Evolutionary conservation across 2,113 vertebrate genomes (phyloP).

Genomic region (Hyperoodon ampullatus): DNA sequence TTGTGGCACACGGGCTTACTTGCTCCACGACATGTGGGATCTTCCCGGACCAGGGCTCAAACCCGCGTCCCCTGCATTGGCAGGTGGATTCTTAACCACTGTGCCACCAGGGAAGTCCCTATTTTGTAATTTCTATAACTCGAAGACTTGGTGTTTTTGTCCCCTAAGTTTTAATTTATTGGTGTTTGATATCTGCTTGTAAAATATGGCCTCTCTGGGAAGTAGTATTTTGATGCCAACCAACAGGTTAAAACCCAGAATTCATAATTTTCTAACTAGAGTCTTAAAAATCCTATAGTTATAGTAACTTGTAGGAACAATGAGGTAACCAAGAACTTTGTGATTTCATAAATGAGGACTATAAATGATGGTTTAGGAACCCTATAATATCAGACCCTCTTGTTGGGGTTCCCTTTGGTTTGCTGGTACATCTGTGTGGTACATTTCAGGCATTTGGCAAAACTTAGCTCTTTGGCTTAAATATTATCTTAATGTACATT

Average conservation of each 20-base stretch:
- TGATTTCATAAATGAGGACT: not conserved
- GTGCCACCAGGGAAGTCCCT: not conserved
- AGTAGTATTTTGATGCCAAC: not conserved
- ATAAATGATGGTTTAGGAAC: not conserved
- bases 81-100: no score
- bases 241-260: not conserved
- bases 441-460: not conserved
- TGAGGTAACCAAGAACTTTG: not conserved
- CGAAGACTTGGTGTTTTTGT: constrained; percentile 31
- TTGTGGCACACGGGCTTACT: no score
- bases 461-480: not conserved
- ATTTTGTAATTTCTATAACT: constrained; percentile 54
- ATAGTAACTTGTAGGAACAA: not conserved
- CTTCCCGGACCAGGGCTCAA: no score
- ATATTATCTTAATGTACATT: not conserved
- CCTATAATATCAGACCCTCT: not conserved
- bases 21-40: no score
- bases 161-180: constrained; percentile 44
- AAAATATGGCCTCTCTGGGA: constrained; percentile 37
- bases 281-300: not conserved
- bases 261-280: constrained; percentile 36
- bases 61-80: no score
- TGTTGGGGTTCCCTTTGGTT: not conserved
- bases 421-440: not conserved
- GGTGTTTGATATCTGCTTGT: not conserved